Evolutionary conservation across 2,888 invertebrate species (phyloP).

Genomic region (Gymnosoma rotundatum): DNA sequence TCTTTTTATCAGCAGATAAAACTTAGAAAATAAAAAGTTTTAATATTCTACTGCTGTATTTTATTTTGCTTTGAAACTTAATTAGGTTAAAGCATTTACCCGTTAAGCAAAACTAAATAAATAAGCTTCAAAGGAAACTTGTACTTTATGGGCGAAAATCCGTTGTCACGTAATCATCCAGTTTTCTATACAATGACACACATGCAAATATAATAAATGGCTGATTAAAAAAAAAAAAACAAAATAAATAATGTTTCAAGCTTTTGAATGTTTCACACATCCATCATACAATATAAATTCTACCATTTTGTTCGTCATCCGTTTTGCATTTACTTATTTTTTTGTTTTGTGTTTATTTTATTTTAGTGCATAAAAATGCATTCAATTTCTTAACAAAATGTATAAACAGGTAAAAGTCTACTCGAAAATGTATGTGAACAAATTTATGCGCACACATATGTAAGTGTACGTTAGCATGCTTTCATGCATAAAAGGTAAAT

Average conservation of each 20-base stretch:
- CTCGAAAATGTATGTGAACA: not conserved
- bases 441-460: not conserved
- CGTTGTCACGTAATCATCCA: not conserved
- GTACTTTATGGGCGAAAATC: not conserved
- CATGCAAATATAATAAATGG: not conserved
- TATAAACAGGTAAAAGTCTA: conserved; percentile 26
- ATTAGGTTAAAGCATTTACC: too few relatives aligned
- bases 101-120: too few relatives aligned
- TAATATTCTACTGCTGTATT: too few relatives aligned
- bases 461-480: not conserved
- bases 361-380: conserved; percentile 29
- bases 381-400: conserved; percentile 26
- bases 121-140: too few relatives aligned
- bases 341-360: too few relatives aligned
- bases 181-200: not conserved
- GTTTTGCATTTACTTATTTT: conserved; percentile 7
- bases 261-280: conserved; percentile 33
- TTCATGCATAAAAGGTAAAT: conserved; percentile 45
- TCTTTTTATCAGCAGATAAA: too few relatives aligned
- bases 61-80: too few relatives aligned
- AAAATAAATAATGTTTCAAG: conserved; percentile 8
- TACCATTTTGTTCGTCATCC: not conserved
- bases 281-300: conserved; percentile 27
- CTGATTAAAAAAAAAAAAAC: not conserved
- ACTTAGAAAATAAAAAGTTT: too few relatives aligned